Evolutionary conservation across 2,113 vertebrate species (phyloP).

Genomic region (Formicarius rufipectus): DNA sequence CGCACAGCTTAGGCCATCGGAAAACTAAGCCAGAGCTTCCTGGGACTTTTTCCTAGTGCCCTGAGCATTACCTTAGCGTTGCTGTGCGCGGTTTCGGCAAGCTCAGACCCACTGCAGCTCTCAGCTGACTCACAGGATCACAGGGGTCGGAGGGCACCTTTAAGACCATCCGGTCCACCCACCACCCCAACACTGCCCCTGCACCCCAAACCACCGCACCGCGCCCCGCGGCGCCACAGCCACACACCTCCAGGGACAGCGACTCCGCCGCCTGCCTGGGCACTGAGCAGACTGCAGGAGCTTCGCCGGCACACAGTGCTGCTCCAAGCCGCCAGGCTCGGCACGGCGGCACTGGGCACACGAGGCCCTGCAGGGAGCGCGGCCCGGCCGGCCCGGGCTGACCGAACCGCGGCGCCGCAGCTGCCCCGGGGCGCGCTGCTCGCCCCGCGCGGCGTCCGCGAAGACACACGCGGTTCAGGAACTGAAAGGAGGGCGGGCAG

Average conservation of each 20-base stretch:
- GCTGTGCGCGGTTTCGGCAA: accelerated
- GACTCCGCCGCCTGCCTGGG: background rate
- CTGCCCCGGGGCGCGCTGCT: too few relatives aligned
- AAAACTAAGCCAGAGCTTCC: background rate
- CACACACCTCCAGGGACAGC: background rate
- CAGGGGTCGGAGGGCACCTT: background rate
- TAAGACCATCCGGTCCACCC: too few relatives aligned
- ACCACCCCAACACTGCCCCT: background rate
- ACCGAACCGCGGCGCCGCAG: too few relatives aligned
- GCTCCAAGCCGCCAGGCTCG: too few relatives aligned
- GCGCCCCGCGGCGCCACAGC: too few relatives aligned
- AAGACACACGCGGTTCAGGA: background rate
- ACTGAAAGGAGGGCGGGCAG: background rate
- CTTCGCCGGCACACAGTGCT: too few relatives aligned
- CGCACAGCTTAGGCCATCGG: background rate
- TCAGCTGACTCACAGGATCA: background rate
- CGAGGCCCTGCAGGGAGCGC: background rate
- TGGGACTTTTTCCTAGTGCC: background rate
- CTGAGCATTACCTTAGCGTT: accelerated
- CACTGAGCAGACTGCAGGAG: background rate
- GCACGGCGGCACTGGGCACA: background rate
- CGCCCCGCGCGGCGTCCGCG: background rate
- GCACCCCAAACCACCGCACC: background rate
- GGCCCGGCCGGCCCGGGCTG: background rate
- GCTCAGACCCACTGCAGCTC: background rate